Conservation (phyloP, 2,113 vertebrate species). For the Jacana jacana region DNA sequence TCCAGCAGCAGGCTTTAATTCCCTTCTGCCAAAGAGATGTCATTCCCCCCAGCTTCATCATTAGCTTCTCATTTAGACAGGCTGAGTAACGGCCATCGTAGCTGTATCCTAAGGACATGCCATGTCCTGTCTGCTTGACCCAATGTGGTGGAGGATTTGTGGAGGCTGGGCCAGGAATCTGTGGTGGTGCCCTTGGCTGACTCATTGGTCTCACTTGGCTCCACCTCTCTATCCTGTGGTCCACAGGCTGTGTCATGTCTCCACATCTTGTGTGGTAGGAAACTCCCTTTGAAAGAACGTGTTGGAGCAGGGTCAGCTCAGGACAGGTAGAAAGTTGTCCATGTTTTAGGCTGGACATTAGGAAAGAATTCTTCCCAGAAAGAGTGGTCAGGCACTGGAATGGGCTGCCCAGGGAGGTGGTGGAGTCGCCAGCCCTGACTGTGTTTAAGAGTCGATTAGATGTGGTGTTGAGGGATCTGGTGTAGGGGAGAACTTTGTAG, state of each 20-base stretch:
- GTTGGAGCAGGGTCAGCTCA: background rate
- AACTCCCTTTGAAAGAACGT: background rate
- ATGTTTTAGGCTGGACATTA: no score
- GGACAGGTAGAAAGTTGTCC: background rate
- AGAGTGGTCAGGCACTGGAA: no score
- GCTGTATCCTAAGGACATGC: background rate
- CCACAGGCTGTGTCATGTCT: rapidly evolving
- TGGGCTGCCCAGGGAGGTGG: no score
- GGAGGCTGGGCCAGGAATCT: background rate
- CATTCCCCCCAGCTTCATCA: background rate
- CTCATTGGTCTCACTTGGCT: background rate
- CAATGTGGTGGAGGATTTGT: rapidly evolving
- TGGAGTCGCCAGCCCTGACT: no score
- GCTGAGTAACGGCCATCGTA: background rate
- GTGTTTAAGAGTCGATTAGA: no score
- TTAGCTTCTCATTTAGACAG: background rate
- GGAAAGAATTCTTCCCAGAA: no score
- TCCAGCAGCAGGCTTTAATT: background rate
- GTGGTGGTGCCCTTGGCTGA: background rate
- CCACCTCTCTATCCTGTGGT: background rate
- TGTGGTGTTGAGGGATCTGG: no score
- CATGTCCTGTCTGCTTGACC: background rate
- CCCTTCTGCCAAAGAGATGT: background rate
- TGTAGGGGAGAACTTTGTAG: no score
- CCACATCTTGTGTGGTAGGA: background rate